A percentile compares a stretch with the other conserved stretches of the same genome.
These are phyloP conservation scores for Sebastes wilsoni DNA, from an alignment of 2,797 vertebrate genomes.

Conservation along the genomic window DNA sequence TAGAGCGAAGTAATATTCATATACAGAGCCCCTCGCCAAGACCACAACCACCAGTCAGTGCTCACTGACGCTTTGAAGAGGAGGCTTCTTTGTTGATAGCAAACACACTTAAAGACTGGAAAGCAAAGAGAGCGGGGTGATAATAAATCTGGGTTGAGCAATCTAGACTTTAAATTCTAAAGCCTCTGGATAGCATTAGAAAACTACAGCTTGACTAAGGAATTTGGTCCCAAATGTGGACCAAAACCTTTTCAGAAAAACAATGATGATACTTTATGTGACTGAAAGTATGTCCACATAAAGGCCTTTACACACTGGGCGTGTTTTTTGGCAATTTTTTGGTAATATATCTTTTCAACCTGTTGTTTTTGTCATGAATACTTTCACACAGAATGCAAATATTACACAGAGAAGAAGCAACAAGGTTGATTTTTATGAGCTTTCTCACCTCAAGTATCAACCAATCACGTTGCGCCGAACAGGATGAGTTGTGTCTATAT, in stretches of 20 bases:
- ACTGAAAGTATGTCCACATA: no score
- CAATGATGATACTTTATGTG: neutral
- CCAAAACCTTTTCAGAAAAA: neutral
- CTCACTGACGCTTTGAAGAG: neutral
- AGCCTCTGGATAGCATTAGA: neutral
- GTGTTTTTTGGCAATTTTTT: no score
- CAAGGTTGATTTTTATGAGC: no score
- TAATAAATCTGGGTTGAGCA: conserved; percentile 12
- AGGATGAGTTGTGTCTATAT: rapidly evolving
- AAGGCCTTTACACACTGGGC: no score
- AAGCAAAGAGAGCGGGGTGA: neutral
- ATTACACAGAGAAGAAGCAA: no score
- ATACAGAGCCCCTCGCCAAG: conserved; percentile 19
- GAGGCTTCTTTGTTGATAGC: conserved; percentile 15
- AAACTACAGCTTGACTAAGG: neutral
- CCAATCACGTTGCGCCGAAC: no score
- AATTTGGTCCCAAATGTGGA: neutral
- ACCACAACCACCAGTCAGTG: neutral
- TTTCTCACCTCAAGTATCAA: no score
- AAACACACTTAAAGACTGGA: conserved; percentile 8
- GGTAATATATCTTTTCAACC: no score
- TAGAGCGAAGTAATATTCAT: conserved; percentile 41
- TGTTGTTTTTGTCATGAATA: no score
- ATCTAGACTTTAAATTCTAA: neutral
- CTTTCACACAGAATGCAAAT: no score